Conservation (phyloP, 2,888 invertebrate species). For the Kuschelorhynchus macadamiae region DNA sequence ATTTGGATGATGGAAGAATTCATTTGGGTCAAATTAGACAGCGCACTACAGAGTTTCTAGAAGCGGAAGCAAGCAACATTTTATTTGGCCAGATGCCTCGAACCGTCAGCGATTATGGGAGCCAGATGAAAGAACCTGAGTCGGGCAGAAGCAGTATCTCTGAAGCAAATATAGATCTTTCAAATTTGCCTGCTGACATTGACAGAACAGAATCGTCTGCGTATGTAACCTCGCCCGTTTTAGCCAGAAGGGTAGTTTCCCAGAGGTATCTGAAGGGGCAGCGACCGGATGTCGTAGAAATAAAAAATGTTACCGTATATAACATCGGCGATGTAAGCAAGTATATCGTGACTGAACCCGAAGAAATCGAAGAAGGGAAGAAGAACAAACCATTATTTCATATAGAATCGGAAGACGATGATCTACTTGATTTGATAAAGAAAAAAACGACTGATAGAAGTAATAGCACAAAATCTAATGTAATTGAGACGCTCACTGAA, state of each 20-base stretch:
- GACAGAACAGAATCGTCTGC: conserved; percentile 49
- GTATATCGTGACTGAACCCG: conserved; percentile 59
- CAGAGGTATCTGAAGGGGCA: conserved; percentile 63
- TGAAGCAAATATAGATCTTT: conserved; percentile 59
- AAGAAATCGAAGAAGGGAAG: conserved; percentile 39
- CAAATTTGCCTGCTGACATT: conserved; percentile 54
- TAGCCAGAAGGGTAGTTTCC: conserved; percentile 63
- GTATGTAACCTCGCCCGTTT: conserved; percentile 65
- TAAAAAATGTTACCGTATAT: conserved; percentile 59
- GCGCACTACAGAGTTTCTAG: conserved; percentile 52
- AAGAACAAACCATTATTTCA: conserved; percentile 67
- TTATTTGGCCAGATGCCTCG: conserved; percentile 51
- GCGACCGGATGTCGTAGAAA: conserved; percentile 64
- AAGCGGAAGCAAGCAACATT: conserved; percentile 44
- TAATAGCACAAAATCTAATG: conserved; percentile 61
- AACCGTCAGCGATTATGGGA: conserved; percentile 56
- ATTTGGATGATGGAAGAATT: conserved; percentile 21
- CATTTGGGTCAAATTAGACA: conserved; percentile 47
- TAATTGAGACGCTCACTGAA: conserved; percentile 62
- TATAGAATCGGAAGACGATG: conserved; percentile 69
- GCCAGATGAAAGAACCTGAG: conserved; percentile 42
- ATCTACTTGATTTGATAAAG: conserved; percentile 49
- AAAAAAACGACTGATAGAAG: conserved; percentile 52
- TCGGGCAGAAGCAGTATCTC: conserved; percentile 53
- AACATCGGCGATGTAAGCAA: conserved; percentile 56